phyloP scores from a whole-genome alignment of 2,797 vertebrate species.

The Parauchenoglanis punctatus region DNA sequence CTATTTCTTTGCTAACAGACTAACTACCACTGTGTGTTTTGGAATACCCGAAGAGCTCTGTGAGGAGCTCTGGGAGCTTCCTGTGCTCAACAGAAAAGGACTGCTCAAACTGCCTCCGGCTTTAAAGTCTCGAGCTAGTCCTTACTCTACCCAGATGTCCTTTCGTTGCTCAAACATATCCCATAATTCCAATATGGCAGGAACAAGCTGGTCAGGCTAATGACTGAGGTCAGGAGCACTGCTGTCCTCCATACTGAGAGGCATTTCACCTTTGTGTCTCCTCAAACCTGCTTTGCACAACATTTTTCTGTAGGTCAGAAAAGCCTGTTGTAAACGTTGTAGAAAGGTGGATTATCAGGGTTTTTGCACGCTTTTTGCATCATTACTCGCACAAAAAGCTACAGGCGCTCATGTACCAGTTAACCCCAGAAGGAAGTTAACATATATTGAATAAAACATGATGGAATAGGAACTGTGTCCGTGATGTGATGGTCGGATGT shows the following conservation, averaged over 20 bases:
- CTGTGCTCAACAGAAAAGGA: slow-evolving; percentile 26
- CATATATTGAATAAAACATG: background rate
- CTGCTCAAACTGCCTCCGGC: slow-evolving; percentile 28
- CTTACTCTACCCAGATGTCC: slow-evolving; percentile 57
- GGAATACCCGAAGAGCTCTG: slow-evolving; percentile 25
- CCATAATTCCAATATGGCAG: slow-evolving; percentile 24
- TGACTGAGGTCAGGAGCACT: slow-evolving; percentile 2
- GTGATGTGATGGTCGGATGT: background rate
- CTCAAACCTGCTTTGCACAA: slow-evolving; percentile 26
- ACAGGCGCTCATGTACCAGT: background rate
- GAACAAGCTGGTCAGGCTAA: slow-evolving; percentile 7
- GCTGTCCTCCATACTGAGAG: slow-evolving; percentile 37
- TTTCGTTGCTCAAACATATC: background rate
- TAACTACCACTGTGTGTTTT: slow-evolving; percentile 29
- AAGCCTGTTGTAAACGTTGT: slow-evolving; percentile 30
- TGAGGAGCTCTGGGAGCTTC: slow-evolving; percentile 44
- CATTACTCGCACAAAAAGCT: background rate
- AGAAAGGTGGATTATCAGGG: background rate
- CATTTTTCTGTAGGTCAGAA: slow-evolving; percentile 23
- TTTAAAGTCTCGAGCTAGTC: slow-evolving; percentile 25
- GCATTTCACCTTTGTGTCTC: slow-evolving; percentile 24
- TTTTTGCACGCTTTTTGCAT: background rate
- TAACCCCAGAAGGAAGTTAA: background rate
- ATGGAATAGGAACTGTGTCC: background rate
- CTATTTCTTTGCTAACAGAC: background rate